Evolutionary conservation across 1,140 invertebrate genomes (phyloP), one percentile per base, ranked within the genome.

Genomic region (Trichonephila clavata): DNA sequence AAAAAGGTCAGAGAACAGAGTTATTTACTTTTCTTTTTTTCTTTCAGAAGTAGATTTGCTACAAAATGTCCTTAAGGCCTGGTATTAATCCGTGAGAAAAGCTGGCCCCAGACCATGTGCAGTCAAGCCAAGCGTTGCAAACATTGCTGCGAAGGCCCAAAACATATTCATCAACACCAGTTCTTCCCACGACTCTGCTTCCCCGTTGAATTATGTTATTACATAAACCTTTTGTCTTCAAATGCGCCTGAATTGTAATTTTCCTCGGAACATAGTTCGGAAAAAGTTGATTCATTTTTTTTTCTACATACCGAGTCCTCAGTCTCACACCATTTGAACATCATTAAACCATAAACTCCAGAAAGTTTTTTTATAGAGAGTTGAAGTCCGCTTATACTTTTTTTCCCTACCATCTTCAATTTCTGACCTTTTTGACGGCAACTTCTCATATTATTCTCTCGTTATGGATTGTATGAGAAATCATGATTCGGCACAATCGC

Each of bases 201-300:
- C 50, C 90, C n/a, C 77, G 20, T 27, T 83, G 71, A 71, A 91
- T 91, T 91, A 91, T 91, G 90, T 91, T 91, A 91, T 91, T 91
- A 91, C 27, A 91, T 84, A 91, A 91, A 91, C 32, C 90, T 91
- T 91, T 91, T 91, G 90, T 91, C 90, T 91, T 83, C 77, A 91
- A 91, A 83, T 83, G 77, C 27, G 16, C 60, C 43, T 20, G 68
- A 61, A 90, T 90, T 32, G 88, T 59, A 91, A 91, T 91, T 91
- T 91, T 91, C 90, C 90, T 83, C 50, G 90, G 24, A n/a, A 91
- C 59, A 84, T 81, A 77, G 43, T n/a, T 91, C 16, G 50, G 21
- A 32, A 18, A 21, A 16, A 14, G 24, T 10, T n/a, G 13, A 16
- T 20, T 63, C 20, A 7, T 80, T 80, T 80, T 77, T 90, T 80